phyloP scores from a whole-genome alignment of 2,797 vertebrate genomes.

The Lutjanus campechanus region DNA sequence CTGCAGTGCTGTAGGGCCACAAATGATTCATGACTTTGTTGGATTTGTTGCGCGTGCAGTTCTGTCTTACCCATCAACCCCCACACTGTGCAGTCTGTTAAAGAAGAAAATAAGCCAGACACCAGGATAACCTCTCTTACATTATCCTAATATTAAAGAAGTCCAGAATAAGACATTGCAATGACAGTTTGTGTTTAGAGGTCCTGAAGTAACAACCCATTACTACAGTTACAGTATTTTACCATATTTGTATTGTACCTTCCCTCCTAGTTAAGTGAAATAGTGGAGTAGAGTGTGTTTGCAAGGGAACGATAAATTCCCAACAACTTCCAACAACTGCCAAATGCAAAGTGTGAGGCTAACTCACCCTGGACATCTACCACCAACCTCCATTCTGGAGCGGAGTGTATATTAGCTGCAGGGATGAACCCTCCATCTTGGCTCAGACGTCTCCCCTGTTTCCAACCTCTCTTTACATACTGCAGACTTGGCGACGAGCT shows the following conservation, averaged over 20 bases:
- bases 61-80: conserved; percentile 26
- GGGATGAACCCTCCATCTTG: conserved; percentile 48
- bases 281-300: conserved; percentile 16
- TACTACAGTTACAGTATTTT: conserved; percentile 40
- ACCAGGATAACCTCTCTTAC: not conserved
- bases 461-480: conserved; percentile 33
- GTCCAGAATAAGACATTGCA: conserved; percentile 5
- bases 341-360: conserved; percentile 24
- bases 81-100: not conserved
- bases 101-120: not conserved
- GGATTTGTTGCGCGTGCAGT: conserved; percentile 2
- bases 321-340: conserved; percentile 15
- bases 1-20: conserved; percentile 12
- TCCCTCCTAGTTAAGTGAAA: conserved; percentile 46
- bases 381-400: conserved; percentile 48
- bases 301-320: conserved; percentile 19
- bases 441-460: conserved; percentile 50
- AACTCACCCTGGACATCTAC: conserved; percentile 48
- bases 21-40: conserved; percentile 35
- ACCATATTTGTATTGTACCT: conserved; percentile 48
- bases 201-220: conserved; percentile 52
- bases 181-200: not conserved
- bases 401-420: conserved; percentile 50
- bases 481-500: conserved; percentile 37
- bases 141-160: not conserved